Conservation (phyloP, 2,888 invertebrate species). For the Machimus atricapillus region DNA sequence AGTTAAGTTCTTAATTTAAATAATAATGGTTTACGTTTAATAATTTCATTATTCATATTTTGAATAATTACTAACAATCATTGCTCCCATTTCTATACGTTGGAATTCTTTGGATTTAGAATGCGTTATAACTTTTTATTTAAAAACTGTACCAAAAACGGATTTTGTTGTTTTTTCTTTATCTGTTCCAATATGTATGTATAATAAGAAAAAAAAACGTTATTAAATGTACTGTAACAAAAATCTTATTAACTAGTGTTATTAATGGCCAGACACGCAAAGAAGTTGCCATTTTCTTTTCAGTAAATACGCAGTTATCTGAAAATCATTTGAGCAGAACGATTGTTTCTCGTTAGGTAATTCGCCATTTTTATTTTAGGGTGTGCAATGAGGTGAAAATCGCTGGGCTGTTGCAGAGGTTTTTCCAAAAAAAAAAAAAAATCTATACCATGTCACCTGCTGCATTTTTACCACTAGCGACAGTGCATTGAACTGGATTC, state of each 20-base stretch:
- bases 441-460: neutral
- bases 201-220: too few relatives aligned
- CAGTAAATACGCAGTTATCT: neutral
- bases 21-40: too few relatives aligned
- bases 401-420: neutral
- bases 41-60: too few relatives aligned
- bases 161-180: too few relatives aligned
- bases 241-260: too few relatives aligned
- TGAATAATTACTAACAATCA: too few relatives aligned
- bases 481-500: constrained; percentile 26
- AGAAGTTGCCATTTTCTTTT: neutral
- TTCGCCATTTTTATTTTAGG: neutral
- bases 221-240: neutral
- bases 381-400: neutral
- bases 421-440: neutral
- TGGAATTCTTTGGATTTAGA: too few relatives aligned
- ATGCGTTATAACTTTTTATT: too few relatives aligned
- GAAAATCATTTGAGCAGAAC: neutral
- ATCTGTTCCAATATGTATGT: neutral
- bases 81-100: too few relatives aligned
- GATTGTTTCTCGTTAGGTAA: neutral
- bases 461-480: neutral
- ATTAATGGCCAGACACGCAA: neutral
- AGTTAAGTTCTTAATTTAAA: too few relatives aligned
- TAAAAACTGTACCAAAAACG: too few relatives aligned